Conservation (phyloP, 2,113 vertebrate genomes). For the Acanthochromis polyacanthus region DNA sequence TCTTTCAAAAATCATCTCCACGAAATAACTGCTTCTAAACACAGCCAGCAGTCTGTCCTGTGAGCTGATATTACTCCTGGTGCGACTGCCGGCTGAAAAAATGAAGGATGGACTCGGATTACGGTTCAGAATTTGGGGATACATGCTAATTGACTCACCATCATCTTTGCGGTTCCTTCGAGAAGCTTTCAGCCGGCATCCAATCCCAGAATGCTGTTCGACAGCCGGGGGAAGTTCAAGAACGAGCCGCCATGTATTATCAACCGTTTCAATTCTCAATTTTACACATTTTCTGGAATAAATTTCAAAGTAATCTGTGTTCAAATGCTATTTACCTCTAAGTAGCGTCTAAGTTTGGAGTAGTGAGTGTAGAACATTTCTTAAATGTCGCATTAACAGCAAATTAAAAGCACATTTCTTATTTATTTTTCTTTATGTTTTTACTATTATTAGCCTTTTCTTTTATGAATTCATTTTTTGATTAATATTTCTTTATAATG, state of each 20-base stretch:
- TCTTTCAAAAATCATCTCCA: accelerated
- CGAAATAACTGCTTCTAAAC: constrained; percentile 15
- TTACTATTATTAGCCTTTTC: too few relatives aligned
- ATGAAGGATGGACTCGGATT: constrained; percentile 72
- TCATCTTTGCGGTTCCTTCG: constrained; percentile 82
- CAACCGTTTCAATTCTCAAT: neutral
- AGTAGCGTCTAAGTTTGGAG: too few relatives aligned
- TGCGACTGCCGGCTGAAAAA: accelerated
- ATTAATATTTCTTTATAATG: too few relatives aligned
- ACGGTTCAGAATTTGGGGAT: neutral
- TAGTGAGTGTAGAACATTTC: too few relatives aligned
- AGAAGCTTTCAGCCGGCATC: constrained; percentile 73
- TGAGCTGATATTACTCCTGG: accelerated
- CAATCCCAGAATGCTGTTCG: constrained; percentile 79
- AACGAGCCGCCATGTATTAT: neutral
- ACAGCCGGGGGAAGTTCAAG: constrained; percentile 51
- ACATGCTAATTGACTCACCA: constrained; percentile 76
- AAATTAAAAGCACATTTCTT: too few relatives aligned
- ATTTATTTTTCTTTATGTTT: too few relatives aligned
- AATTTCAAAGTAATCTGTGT: too few relatives aligned
- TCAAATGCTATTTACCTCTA: too few relatives aligned
- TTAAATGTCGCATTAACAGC: too few relatives aligned
- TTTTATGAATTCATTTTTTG: too few relatives aligned
- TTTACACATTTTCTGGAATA: too few relatives aligned
- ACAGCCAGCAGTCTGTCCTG: accelerated